Percentiles rank a stretch among this genome's conserved stretches.
These are phyloP conservation scores for Polypedilum pembai DNA, from an alignment of 1,140 invertebrate genomes.

Conservation along the genomic window DNA sequence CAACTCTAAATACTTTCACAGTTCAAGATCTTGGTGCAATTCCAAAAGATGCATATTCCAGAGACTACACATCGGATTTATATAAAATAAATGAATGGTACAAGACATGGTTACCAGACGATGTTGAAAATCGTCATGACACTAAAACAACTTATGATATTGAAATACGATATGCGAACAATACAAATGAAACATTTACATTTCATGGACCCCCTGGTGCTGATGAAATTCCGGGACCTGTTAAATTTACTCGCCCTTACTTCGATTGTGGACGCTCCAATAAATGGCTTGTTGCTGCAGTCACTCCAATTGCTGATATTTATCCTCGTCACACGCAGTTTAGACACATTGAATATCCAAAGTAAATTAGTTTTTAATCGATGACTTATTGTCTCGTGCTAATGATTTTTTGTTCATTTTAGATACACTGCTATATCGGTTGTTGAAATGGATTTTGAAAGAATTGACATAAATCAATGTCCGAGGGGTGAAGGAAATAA, in stretches of 20 bases:
- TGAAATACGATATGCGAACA: conserved; percentile 87
- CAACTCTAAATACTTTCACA: conserved; percentile 81
- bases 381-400: not conserved
- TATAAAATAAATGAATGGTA: conserved; percentile 95
- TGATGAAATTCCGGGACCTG: conserved; percentile 81
- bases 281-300: conserved; percentile 89
- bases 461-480: conserved; percentile 98
- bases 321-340: conserved; percentile 91
- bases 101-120: conserved; percentile 79
- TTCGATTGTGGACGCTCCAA: conserved; percentile 94
- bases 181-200: conserved; percentile 91
- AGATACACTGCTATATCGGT: conserved; percentile 90
- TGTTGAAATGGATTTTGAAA: conserved; percentile 93
- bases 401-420: conserved; percentile 33
- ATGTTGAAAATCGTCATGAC: conserved; percentile 71
- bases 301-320: conserved; percentile 90
- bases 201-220: conserved; percentile 87
- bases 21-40: conserved; percentile 78
- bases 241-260: conserved; percentile 90
- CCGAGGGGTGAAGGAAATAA: conserved; percentile 80
- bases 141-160: conserved; percentile 90
- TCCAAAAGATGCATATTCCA: conserved; percentile 58
- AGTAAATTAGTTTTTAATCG: conserved; percentile 53
- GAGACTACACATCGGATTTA: conserved; percentile 83
- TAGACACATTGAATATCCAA: conserved; percentile 91